Evolutionary conservation across 2,888 invertebrate species (phyloP), one percentile per base, ranked within the genome.

Genomic region (Biston stratarius): DNA sequence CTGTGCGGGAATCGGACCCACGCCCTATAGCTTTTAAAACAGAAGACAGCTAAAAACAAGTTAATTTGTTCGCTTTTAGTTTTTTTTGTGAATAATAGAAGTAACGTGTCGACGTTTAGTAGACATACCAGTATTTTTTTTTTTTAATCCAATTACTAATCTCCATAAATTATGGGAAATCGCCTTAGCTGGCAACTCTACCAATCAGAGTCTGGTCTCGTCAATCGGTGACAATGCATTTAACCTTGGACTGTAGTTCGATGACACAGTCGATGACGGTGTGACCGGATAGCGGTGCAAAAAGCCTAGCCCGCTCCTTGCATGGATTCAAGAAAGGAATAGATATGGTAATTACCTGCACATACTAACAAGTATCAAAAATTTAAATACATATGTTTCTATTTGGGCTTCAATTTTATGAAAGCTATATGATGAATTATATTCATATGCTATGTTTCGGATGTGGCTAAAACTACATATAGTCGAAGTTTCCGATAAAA

Each of bases 171-270:
- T 33, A 11, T 14, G 55, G 55, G n/a, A 36, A 57, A 42, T 12
- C 3, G 12, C 24, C 8, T 12, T 8, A 33, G 14, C 33, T 51
- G 14, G 55, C 53, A 56, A 53, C 52, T 45, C 51, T 12, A 6
- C 42, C 58, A 47, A 69, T 68, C 57, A 65, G 61, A 68, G 51
- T 59, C 63, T 61, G 63, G 53, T 38, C 55, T 45, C 64, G 40
- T 69, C 73, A 72, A 72, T 73, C 67, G 63, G 76, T 75, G 79
- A 81, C 84, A 84, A 84, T 81, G 79, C 78, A 83, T 85, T 83
- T 83, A 84, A 87, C 88, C 89, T 88, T 87, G 84, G 71, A 71
- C 63, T 67, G 73, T 42, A 78, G 85, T 83, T 82, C 85, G 83
- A 78, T 83, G 87, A 86, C 86, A 81, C 82, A 77, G 58, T 57